Conservation (phyloP, 2,888 invertebrate genomes). For the Thecocarcelia acutangulata region DNA sequence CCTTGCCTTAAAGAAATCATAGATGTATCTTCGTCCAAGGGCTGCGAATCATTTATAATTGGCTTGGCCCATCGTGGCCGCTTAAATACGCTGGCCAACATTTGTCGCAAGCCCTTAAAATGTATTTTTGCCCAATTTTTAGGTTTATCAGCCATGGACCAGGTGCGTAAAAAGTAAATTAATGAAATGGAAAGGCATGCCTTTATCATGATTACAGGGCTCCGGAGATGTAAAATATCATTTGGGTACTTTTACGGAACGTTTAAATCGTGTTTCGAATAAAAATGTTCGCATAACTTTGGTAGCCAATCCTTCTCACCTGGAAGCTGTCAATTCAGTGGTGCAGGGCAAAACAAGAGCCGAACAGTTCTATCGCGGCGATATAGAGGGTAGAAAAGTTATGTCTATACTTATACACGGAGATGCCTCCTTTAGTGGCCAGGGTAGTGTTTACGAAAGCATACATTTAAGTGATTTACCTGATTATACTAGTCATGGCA, state of each 20-base stretch:
- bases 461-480: constrained; percentile 85
- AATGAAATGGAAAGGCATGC: background rate
- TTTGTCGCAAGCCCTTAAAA: constrained; percentile 93
- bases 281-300: constrained; percentile 91
- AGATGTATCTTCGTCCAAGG: constrained; percentile 96
- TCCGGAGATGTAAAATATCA: constrained; percentile 97
- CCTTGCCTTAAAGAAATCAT: constrained; percentile 99
- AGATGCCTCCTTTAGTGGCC: constrained; percentile 86
- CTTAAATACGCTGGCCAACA: constrained; percentile 92
- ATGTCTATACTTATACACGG: constrained; percentile 87
- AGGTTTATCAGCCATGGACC: constrained; percentile 89
- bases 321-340: constrained; percentile 94
- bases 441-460: constrained; percentile 87
- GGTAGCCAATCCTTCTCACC: constrained; percentile 96
- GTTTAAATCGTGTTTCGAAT: constrained; percentile 89
- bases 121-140: constrained; percentile 96
- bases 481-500: constrained; percentile 85
- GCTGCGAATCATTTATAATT: constrained; percentile 98
- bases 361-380: constrained; percentile 92
- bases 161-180: constrained; percentile 5
- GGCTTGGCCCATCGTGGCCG: constrained; percentile 94
- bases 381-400: constrained; percentile 86
- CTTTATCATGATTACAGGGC: constrained; percentile 83
- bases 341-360: constrained; percentile 93
- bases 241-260: constrained; percentile 92